These are phyloP conservation scores for Perognathus longimembris DNA, from an alignment of 2,113 vertebrate genomes.

Conservation along the genomic window DNA sequence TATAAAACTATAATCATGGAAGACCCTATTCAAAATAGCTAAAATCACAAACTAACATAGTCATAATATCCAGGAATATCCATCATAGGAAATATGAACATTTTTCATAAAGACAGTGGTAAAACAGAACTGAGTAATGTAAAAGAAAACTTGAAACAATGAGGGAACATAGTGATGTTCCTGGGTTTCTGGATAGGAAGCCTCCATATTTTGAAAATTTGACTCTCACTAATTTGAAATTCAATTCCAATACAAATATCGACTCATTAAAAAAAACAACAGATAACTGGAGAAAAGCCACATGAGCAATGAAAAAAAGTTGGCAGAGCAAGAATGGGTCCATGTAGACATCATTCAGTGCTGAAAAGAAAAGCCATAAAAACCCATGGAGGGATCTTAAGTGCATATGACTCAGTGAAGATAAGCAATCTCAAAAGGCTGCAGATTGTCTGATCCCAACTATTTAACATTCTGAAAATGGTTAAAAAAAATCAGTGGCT, in stretches of 20 bases:
- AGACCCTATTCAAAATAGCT: slow-evolving; percentile 19
- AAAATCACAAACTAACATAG: background rate
- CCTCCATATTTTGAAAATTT: background rate
- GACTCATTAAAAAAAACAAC: background rate
- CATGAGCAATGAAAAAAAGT: too few species aligned
- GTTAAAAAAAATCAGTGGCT: background rate
- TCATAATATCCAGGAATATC: background rate
- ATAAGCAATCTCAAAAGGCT: background rate
- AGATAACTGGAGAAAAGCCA: slow-evolving; percentile 1
- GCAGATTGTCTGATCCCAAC: background rate
- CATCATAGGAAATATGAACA: slow-evolving; percentile 1
- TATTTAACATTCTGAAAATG: background rate
- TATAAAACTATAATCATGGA: slow-evolving; percentile 16
- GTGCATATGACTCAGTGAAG: background rate
- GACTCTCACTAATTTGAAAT: background rate
- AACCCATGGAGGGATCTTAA: background rate
- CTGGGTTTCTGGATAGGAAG: background rate
- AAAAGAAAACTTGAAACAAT: background rate
- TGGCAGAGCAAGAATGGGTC: background rate
- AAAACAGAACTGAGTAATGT: slow-evolving; percentile 9
- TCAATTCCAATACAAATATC: background rate
- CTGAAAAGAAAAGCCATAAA: background rate
- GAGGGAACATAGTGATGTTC: background rate
- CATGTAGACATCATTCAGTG: background rate
- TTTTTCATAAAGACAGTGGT: background rate